Conservation (phyloP, 2,888 invertebrate species). For the Antheraea yamamai region DNA sequence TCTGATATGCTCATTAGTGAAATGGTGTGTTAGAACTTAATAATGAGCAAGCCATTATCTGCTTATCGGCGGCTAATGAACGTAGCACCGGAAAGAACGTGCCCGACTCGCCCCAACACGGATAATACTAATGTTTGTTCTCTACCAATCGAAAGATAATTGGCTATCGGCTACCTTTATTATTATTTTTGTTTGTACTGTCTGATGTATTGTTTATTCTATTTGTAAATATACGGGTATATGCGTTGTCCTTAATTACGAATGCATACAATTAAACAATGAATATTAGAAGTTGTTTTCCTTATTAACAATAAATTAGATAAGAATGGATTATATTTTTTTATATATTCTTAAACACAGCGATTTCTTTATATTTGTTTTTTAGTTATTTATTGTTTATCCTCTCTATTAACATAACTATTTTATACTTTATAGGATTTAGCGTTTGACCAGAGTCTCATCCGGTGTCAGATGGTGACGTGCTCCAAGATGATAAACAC, state of each 20-base stretch:
- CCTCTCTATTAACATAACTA: too few species aligned
- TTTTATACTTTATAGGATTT: too few species aligned
- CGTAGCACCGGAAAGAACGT: slow-evolving; percentile 27
- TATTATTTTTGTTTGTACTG: slow-evolving; percentile 4
- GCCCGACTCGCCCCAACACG: slow-evolving; percentile 24
- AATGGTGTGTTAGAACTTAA: background rate
- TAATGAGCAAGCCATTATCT: slow-evolving; percentile 2
- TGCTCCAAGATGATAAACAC: too few species aligned
- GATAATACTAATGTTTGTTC: slow-evolving; percentile 23
- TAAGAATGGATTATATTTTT: background rate
- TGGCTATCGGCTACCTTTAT: slow-evolving; percentile 1
- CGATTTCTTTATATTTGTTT: too few species aligned
- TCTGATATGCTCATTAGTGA: background rate
- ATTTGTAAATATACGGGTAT: background rate
- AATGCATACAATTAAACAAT: background rate
- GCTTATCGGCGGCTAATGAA: slow-evolving; percentile 9
- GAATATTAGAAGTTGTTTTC: background rate
- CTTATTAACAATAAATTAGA: background rate
- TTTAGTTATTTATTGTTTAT: too few species aligned
- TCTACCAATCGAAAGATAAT: slow-evolving; percentile 17
- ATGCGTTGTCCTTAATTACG: background rate
- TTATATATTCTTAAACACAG: too few species aligned
- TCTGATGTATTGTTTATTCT: background rate
- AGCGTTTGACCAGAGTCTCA: too few species aligned
- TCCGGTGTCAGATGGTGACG: too few species aligned